These are phyloP conservation scores for Hemicrepidius hirtus DNA, from an alignment of 2,888 invertebrate species.

Conservation along the genomic window DNA sequence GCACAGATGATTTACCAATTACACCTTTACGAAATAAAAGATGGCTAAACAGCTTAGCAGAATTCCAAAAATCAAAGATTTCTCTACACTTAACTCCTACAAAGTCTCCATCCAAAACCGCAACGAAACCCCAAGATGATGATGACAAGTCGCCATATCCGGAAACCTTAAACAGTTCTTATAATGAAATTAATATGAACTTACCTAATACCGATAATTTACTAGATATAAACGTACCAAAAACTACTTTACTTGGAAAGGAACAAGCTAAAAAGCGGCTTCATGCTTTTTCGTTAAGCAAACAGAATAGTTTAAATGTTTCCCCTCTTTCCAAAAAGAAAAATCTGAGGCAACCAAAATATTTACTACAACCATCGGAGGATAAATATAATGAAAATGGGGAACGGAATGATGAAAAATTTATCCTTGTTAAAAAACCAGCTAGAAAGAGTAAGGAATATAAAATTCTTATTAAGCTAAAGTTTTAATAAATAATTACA, in stretches of 20 bases:
- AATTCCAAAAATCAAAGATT: slow-evolving; percentile 6
- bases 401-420: slow-evolving; percentile 51
- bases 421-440: slow-evolving; percentile 52
- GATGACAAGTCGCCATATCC: not conserved
- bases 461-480: not conserved
- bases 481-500: slow-evolving; percentile 45
- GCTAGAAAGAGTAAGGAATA: slow-evolving; percentile 56
- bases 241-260: slow-evolving; percentile 57
- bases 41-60: slow-evolving; percentile 6
- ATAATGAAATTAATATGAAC: slow-evolving; percentile 3
- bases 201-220: slow-evolving; percentile 51
- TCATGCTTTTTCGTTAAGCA: slow-evolving; percentile 64
- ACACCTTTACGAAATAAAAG: slow-evolving; percentile 23
- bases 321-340: slow-evolving; percentile 51
- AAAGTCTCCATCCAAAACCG: not conserved
- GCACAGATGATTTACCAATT: slow-evolving; percentile 33
- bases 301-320: slow-evolving; percentile 47
- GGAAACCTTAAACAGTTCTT: not conserved
- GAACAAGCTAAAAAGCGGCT: slow-evolving; percentile 67
- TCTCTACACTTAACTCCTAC: not conserved
- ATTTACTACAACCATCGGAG: slow-evolving; percentile 43
- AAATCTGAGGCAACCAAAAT: slow-evolving; percentile 44
- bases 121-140: not conserved
- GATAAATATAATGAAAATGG: slow-evolving; percentile 52
- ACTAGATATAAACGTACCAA: slow-evolving; percentile 51